phyloP scores from a whole-genome alignment of 2,888 invertebrate genomes.

The Phyto melanocephala region DNA sequence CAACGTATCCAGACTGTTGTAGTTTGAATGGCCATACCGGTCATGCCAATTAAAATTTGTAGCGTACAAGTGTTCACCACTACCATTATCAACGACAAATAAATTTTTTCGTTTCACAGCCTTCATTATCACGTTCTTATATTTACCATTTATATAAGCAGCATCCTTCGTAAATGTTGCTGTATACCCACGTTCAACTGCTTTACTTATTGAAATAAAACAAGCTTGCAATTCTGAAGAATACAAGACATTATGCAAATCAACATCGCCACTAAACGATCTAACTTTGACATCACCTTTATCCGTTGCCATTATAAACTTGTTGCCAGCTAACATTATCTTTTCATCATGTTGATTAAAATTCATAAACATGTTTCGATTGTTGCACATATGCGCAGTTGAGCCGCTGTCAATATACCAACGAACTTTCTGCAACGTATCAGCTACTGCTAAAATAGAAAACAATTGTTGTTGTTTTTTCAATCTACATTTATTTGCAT shows the following conservation, averaged over 20 bases:
- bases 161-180: conserved; percentile 2
- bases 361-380: no score
- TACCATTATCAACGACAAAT: conserved; percentile 5
- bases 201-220: conserved; percentile 41
- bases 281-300: conserved; percentile 16
- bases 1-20: conserved; percentile 20
- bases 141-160: background rate
- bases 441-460: conserved; percentile 24
- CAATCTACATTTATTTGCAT: conserved; percentile 1
- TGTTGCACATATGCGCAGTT: no score
- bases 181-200: conserved; percentile 2
- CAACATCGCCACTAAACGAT: background rate
- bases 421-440: conserved; percentile 5
- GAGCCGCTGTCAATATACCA: conserved; percentile 62
- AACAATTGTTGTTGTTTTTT: conserved; percentile 11
- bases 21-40: conserved; percentile 34
- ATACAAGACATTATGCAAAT: conserved; percentile 26
- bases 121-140: background rate
- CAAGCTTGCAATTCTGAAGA: conserved; percentile 35
- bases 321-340: background rate
- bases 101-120: conserved; percentile 19
- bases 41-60: conserved; percentile 35
- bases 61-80: conserved; percentile 3
- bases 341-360: no score
- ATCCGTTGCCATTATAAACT: conserved; percentile 5